Percentiles rank a stretch among this genome's conserved stretches.
Evolutionary conservation across 2,113 vertebrate genomes (phyloP).

Genomic region (Xenopus laevis): DNA sequence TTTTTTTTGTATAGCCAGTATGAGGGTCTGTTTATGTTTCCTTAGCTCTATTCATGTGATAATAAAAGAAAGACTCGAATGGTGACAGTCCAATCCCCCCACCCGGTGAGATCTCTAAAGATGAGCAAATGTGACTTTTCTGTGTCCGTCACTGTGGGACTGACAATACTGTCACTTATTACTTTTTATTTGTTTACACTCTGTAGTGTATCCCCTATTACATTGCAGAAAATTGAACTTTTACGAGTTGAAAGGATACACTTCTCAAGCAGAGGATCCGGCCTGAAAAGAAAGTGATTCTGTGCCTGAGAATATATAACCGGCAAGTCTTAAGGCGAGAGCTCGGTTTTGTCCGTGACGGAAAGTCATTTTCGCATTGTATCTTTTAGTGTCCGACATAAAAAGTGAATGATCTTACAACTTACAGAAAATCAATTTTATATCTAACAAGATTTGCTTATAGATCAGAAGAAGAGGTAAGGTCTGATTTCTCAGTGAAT

Average conservation of each 20-base stretch:
- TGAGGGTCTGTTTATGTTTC: too few relatives aligned
- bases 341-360: background rate
- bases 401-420: slow-evolving; percentile 2
- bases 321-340: background rate
- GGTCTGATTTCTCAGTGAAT: too few relatives aligned
- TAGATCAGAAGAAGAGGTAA: background rate
- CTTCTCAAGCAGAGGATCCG: slow-evolving; percentile 14
- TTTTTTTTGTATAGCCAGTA: too few relatives aligned
- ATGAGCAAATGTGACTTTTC: slow-evolving; percentile 33
- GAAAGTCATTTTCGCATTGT: slow-evolving; percentile 5
- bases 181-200: slow-evolving; percentile 40
- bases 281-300: slow-evolving; percentile 19
- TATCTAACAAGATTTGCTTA: slow-evolving; percentile 8
- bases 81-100: too few relatives aligned
- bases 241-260: slow-evolving; percentile 27
- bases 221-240: slow-evolving; percentile 40
- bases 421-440: background rate
- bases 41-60: too few relatives aligned
- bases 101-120: background rate
- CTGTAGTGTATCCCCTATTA: slow-evolving; percentile 23
- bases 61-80: too few relatives aligned
- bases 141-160: slow-evolving; percentile 36
- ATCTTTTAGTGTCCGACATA: background rate
- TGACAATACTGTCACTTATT: slow-evolving; percentile 12
- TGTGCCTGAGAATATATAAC: slow-evolving; percentile 15